phyloP scores from a whole-genome alignment of 2,797 vertebrate genomes.

The Argya squamiceps region DNA sequence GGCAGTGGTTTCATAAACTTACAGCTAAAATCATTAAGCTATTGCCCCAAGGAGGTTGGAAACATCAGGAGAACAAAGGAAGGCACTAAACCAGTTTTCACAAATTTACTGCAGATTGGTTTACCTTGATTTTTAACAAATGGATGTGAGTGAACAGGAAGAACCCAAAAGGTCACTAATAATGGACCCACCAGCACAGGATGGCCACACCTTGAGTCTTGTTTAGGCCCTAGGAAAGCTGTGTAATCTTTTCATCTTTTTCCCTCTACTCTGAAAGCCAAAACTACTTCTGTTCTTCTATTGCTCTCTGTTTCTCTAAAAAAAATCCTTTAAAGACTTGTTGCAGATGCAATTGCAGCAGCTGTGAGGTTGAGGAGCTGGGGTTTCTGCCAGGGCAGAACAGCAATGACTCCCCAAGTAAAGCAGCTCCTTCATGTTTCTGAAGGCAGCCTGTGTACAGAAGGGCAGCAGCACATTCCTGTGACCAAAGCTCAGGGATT shows the following conservation, averaged over 20 bases:
- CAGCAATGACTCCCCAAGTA: conserved; percentile 9
- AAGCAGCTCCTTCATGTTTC: conserved; percentile 66
- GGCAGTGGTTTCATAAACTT: neutral
- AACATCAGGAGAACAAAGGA: neutral
- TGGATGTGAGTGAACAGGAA: neutral
- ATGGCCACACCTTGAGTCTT: neutral
- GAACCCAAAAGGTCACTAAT: neutral
- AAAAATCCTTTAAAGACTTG: neutral
- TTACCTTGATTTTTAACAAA: neutral
- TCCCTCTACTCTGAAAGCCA: neutral
- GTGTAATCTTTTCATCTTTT: neutral
- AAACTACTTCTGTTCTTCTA: neutral
- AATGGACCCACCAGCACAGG: neutral
- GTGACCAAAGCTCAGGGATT: conserved; percentile 75
- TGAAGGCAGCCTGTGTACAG: conserved; percentile 70
- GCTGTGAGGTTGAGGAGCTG: neutral
- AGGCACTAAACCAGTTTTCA: neutral
- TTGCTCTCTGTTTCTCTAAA: neutral
- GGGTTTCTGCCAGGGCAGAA: neutral
- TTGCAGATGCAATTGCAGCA: conserved; percentile 29
- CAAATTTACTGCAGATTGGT: neutral
- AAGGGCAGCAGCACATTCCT: conserved; percentile 76
- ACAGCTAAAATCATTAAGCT: neutral
- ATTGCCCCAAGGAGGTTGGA: neutral
- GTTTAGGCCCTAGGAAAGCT: neutral